Percentiles rank a stretch among this genome's conserved stretches.
Conservation (phyloP, 2,113 vertebrate genomes). For the Antechinus flavipes region DNA sequence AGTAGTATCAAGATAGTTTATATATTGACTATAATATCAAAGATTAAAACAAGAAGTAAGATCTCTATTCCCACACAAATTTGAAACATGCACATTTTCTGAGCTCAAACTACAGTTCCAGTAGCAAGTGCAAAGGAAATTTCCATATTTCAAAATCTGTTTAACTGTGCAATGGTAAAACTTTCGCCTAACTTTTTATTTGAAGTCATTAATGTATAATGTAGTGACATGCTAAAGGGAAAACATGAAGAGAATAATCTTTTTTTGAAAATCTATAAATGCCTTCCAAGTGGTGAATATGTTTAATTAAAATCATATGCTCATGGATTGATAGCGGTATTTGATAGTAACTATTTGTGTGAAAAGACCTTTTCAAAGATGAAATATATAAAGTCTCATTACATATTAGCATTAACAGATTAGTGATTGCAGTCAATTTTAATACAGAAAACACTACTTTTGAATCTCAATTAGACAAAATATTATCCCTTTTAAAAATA, state of each 20-base stretch:
- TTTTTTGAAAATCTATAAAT: neutral
- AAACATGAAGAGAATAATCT: neutral
- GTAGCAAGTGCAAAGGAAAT: neutral
- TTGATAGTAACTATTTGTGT: neutral
- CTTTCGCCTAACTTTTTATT: neutral
- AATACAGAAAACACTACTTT: neutral
- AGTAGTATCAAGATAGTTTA: neutral
- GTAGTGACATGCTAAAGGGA: neutral
- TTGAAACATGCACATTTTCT: neutral
- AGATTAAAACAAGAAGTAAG: neutral
- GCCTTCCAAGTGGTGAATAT: neutral
- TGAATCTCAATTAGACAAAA: neutral
- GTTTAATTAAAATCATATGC: neutral
- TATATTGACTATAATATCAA: neutral
- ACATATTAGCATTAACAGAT: neutral
- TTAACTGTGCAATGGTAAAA: neutral
- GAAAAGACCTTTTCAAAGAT: neutral
- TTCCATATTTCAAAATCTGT: neutral
- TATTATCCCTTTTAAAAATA: neutral
- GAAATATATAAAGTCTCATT: neutral
- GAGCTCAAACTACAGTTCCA: conserved; percentile 1
- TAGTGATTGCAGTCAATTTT: neutral
- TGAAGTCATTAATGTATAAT: neutral
- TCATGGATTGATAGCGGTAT: neutral
- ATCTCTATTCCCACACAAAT: neutral